Evolutionary conservation across 2,888 invertebrate genomes (phyloP).

Genomic region (Punctoribates punctum): DNA sequence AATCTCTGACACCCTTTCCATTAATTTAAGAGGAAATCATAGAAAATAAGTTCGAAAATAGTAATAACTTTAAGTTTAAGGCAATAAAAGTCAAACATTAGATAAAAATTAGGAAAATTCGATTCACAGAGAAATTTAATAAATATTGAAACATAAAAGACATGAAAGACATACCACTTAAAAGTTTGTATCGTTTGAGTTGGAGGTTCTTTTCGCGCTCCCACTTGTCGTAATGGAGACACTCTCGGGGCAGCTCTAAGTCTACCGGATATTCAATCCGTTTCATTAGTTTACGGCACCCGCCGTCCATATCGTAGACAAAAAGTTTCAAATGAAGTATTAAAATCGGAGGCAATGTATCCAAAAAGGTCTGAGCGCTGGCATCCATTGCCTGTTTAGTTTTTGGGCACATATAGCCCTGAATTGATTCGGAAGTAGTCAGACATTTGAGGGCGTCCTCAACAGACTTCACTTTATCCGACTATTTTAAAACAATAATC

Average conservation of each 20-base stretch:
- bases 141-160: background rate
- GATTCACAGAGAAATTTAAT: background rate
- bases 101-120: background rate
- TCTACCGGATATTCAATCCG: constrained; percentile 83
- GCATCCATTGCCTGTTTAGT: constrained; percentile 77
- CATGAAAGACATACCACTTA: constrained; percentile 62
- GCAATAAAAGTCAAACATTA: too few species aligned
- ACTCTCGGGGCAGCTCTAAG: constrained; percentile 63
- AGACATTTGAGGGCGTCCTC: constrained; percentile 81
- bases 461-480: constrained; percentile 60
- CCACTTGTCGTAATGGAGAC: constrained; percentile 70
- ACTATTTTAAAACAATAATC: constrained; percentile 50
- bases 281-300: constrained; percentile 87
- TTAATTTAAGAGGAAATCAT: too few species aligned
- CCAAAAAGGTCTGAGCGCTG: constrained; percentile 82
- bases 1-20: too few species aligned
- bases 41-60: too few species aligned
- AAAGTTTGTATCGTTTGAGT: constrained; percentile 82
- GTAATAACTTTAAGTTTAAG: too few species aligned
- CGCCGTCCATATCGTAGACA: constrained; percentile 71
- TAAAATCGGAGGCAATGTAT: constrained; percentile 81
- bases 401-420: constrained; percentile 77
- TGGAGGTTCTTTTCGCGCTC: constrained; percentile 63
- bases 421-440: constrained; percentile 76
- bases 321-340: constrained; percentile 92